These are phyloP conservation scores for Dione juno DNA, from an alignment of 2,888 invertebrate genomes.

Conservation along the genomic window DNA sequence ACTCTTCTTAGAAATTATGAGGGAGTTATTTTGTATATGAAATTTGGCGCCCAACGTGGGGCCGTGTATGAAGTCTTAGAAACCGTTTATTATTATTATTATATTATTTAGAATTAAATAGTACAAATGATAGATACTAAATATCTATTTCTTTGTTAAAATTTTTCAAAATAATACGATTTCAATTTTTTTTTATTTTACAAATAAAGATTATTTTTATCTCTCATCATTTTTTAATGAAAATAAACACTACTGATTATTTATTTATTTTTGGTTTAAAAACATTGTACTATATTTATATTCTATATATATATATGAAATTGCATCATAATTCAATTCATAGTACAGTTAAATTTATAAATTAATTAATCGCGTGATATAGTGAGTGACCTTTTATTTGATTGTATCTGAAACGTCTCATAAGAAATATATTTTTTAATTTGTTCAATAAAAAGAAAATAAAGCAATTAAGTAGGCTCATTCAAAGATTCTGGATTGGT, in stretches of 20 bases:
- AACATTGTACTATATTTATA: neutral
- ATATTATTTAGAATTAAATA: too few species aligned
- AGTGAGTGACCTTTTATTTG: conserved; percentile 17
- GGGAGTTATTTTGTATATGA: neutral
- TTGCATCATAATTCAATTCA: too few species aligned
- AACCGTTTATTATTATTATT: too few species aligned
- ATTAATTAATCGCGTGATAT: conserved; percentile 20
- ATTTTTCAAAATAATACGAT: too few species aligned
- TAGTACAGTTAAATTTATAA: neutral
- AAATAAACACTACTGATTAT: too few species aligned
- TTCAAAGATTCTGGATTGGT: too few species aligned
- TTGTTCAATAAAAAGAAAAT: neutral
- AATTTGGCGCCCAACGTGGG: conserved; percentile 21
- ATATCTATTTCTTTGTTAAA: too few species aligned
- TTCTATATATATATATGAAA: neutral
- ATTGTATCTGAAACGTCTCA: conserved; percentile 22
- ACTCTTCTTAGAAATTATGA: neutral
- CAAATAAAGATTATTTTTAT: too few species aligned
- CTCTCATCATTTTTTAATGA: too few species aligned
- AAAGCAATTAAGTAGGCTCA: neutral
- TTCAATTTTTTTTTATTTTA: too few species aligned
- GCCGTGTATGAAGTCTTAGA: neutral
- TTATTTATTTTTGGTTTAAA: too few species aligned
- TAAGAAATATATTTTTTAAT: neutral
- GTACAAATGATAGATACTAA: too few species aligned